Evolutionary conservation across 2,888 invertebrate species (phyloP).

Genomic region (Elysia crispata): DNA sequence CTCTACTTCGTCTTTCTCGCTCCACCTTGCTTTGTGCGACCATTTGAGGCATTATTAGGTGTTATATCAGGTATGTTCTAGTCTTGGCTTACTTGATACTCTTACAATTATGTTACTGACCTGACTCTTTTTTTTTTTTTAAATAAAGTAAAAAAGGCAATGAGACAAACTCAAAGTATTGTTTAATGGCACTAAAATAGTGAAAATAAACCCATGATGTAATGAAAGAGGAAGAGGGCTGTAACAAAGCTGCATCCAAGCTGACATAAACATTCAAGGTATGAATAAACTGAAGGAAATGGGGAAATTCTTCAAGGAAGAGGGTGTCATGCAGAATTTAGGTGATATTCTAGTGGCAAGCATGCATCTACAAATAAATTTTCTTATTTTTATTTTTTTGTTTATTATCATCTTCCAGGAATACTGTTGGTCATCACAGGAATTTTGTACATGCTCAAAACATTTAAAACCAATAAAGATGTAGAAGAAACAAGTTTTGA

Average conservation of each 20-base stretch:
- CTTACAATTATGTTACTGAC: too few species aligned
- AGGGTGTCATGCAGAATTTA: neutral
- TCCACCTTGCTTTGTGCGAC: conserved; percentile 67
- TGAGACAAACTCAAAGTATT: too few species aligned
- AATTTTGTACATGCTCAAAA: conserved; percentile 66
- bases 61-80: conserved; percentile 62
- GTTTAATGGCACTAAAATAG: too few species aligned
- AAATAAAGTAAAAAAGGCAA: too few species aligned
- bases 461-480: conserved; percentile 56
- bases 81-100: neutral
- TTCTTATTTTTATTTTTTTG: neutral
- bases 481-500: conserved; percentile 50
- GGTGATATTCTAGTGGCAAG: neutral
- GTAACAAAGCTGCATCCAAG: too few species aligned
- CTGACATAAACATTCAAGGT: too few species aligned
- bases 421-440: conserved; percentile 63
- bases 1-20: conserved; percentile 63
- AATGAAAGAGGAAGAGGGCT: too few species aligned
- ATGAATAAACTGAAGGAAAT: neutral
- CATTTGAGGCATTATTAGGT: conserved; percentile 61
- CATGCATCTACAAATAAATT: neutral
- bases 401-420: conserved; percentile 55
- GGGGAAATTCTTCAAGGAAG: neutral
- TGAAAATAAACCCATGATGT: too few species aligned
- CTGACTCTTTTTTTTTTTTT: too few species aligned